Percentiles rank a stretch among this genome's conserved stretches.
phyloP scores from a whole-genome alignment of 2,797 vertebrate species.

The Anabas testudineus region DNA sequence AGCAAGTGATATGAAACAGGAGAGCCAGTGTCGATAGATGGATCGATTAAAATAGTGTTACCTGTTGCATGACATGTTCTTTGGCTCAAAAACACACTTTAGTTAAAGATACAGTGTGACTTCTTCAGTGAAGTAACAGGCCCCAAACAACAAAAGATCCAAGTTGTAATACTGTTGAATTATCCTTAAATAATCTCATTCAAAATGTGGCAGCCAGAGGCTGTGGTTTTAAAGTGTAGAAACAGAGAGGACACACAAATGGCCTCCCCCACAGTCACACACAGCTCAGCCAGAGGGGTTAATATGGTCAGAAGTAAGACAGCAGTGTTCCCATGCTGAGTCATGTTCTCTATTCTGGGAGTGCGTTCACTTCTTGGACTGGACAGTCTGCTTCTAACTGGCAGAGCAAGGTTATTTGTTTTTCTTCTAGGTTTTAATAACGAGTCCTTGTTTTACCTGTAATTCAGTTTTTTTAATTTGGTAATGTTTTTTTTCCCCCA shows the following conservation, averaged over 20 bases:
- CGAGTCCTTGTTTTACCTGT: neutral
- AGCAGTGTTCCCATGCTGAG: slow-evolving; percentile 54
- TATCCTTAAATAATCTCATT: slow-evolving; percentile 11
- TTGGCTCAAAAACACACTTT: too few species aligned
- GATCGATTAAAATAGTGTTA: too few species aligned
- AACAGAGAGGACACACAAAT: slow-evolving; percentile 24
- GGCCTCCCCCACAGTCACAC: slow-evolving; percentile 29
- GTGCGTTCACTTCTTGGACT: slow-evolving; percentile 34
- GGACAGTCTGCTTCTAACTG: slow-evolving; percentile 13
- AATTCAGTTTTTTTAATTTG: neutral
- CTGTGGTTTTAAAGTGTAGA: slow-evolving; percentile 24
- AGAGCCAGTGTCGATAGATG: too few species aligned
- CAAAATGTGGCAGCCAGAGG: slow-evolving; percentile 2
- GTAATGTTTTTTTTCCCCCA: neutral
- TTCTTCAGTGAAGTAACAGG: neutral
- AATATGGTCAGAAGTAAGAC: slow-evolving; percentile 55
- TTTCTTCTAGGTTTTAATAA: slow-evolving; percentile 3
- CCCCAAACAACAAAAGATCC: neutral
- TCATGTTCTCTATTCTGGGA: slow-evolving; percentile 72
- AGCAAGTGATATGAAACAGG: too few species aligned
- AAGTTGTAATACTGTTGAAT: neutral
- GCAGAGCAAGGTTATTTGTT: slow-evolving; percentile 9
- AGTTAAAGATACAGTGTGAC: neutral
- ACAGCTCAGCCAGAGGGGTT: slow-evolving; percentile 19
- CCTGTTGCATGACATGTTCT: too few species aligned